Evolutionary conservation across 2,888 invertebrate species (phyloP), one percentile per base, ranked within the genome.

Genomic region (Dryadula phaetusa): DNA sequence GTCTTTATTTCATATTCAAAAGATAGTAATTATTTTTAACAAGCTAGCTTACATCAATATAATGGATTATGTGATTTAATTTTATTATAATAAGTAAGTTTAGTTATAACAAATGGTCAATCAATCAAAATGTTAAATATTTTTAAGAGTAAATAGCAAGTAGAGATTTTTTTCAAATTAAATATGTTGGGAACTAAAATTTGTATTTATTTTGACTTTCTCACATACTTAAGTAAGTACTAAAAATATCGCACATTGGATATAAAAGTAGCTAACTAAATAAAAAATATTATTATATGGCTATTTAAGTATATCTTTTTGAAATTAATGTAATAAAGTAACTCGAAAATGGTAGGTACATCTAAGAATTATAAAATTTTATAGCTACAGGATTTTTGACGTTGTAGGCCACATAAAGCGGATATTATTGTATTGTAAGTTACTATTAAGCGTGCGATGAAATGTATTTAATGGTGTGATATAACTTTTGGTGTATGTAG

Each of bases 41-140:
- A 25, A 40, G 20, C 6, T 40, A 56, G 8, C 37, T 22, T 20
- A 37, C 18, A 37, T 40, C n/a, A 22, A 40, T 10, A 22, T 16
- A 40, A 22, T 22, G 16, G 22, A 40, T 25, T 22, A 56, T 40
- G 40, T 56, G 40, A 56, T 56, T 40, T 56, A 25, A n/a, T 40
- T 56, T 22, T 56, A 56, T 56, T 37, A 8, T 56, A 22, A 56
- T 40, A 32, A 40, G 42, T 28, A 14, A 42, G 28, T 28, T 60
- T 40, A 25, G 22, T n/a, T 16, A 12, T 34, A 40, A 49, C 16
- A 62, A 62, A 49, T 32, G 25, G 28, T 49, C 49, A 49, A 25
- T 40, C 25, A 40, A 40, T 18, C 16, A 25, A 37, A 40, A 62
- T 62, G 62, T 62, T 62, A 40, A 62, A 62, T 62, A 62, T 40